These are phyloP conservation scores for Eulacestoma nigropectus DNA, from an alignment of 2,113 vertebrate species.

Conservation along the genomic window DNA sequence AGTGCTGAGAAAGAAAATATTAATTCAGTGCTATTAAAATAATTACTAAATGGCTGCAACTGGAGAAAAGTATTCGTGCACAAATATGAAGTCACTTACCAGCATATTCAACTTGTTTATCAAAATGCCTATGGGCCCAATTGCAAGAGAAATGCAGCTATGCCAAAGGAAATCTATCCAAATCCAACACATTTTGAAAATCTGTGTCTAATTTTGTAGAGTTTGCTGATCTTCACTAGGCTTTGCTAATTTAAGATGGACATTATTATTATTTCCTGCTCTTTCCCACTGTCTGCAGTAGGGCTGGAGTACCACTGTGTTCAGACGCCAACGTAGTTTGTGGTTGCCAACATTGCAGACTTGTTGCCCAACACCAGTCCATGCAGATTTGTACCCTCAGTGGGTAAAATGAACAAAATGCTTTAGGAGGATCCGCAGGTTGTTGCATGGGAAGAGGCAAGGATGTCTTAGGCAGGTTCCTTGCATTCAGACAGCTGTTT, in stretches of 20 bases:
- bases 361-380: not conserved
- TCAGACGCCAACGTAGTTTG: not conserved
- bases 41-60: not conserved
- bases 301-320: not conserved
- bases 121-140: not conserved
- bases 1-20: not conserved
- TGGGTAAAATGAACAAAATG: not conserved
- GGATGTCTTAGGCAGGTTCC: not conserved
- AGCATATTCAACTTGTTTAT: not conserved
- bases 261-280: not conserved
- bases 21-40: not conserved
- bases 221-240: not conserved
- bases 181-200: not conserved
- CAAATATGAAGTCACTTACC: not conserved
- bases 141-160: not conserved
- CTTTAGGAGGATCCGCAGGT: not conserved
- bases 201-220: not conserved
- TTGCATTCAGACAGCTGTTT: not conserved
- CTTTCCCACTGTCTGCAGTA: not conserved
- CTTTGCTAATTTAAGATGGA: not conserved
- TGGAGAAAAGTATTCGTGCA: not conserved
- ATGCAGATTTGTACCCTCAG: not conserved
- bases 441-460: not conserved
- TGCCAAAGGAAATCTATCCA: not conserved
- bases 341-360: not conserved